Evolutionary conservation across 2,113 vertebrate genomes (phyloP).

Genomic region (Crypturellus undulatus): DNA sequence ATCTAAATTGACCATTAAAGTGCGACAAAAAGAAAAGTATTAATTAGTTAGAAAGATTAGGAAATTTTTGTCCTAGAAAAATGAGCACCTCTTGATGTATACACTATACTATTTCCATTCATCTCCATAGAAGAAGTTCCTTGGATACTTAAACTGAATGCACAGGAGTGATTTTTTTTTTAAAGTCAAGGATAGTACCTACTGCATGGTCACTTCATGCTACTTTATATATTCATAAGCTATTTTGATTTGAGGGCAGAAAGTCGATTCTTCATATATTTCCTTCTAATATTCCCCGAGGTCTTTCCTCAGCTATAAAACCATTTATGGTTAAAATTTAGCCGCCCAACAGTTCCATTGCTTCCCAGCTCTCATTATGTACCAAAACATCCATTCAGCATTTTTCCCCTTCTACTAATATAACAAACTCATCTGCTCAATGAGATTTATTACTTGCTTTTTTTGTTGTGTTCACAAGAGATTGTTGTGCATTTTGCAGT

Average conservation of each 20-base stretch:
- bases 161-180: neutral
- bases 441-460: conserved; percentile 78
- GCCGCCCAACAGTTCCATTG: conserved; percentile 69
- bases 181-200: neutral
- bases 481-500: conserved; percentile 76
- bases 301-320: conserved; percentile 53
- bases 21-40: neutral
- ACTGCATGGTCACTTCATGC: neutral
- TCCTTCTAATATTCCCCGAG: conserved; percentile 14
- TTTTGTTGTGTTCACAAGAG: conserved; percentile 71
- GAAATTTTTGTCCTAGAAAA: neutral
- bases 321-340: conserved; percentile 61
- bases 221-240: neutral
- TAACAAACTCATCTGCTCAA: conserved; percentile 78
- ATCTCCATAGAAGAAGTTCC: neutral
- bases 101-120: neutral
- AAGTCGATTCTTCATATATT: neutral
- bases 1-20: neutral
- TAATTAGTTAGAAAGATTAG: neutral
- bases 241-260: neutral
- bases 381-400: conserved; percentile 77
- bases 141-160: neutral
- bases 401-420: conserved; percentile 70
- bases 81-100: fast-evolving
- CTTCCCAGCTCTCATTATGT: conserved; percentile 69